Percentiles rank a stretch among this genome's conserved stretches.
phyloP scores from a whole-genome alignment of 1,140 invertebrate genomes.

The Halictus rubicundus region DNA sequence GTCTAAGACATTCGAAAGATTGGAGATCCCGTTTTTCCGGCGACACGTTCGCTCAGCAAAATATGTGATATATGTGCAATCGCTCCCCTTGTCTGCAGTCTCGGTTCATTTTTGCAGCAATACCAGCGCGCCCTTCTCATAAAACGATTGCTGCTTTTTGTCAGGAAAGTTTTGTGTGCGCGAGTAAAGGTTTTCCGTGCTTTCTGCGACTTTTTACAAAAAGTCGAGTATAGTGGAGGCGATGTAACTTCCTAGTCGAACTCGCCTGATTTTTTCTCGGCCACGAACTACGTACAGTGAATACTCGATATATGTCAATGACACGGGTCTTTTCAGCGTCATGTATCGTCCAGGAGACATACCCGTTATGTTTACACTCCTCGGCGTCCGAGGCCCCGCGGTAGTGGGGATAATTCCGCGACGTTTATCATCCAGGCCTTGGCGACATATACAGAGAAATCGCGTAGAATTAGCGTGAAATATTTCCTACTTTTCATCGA shows the following conservation, averaged over 20 bases:
- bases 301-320: no score
- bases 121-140: neutral
- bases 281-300: no score
- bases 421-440: no score
- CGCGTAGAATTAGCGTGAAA: no score
- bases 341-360: no score
- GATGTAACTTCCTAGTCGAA: neutral
- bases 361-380: no score
- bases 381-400: no score
- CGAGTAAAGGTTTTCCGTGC: neutral
- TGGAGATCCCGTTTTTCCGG: neutral
- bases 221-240: neutral
- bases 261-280: neutral
- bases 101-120: neutral
- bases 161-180: neutral
- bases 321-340: no score
- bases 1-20: neutral
- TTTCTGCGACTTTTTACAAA: slow-evolving; percentile 1
- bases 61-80: neutral
- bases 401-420: no score
- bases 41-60: neutral
- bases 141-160: slow-evolving; percentile 11
- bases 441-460: no score
- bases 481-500: neutral
- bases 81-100: neutral